Evolutionary conservation across 1,140 invertebrate genomes (phyloP), one percentile per base, ranked within the genome.

Genomic region (Parapsyche elsis): DNA sequence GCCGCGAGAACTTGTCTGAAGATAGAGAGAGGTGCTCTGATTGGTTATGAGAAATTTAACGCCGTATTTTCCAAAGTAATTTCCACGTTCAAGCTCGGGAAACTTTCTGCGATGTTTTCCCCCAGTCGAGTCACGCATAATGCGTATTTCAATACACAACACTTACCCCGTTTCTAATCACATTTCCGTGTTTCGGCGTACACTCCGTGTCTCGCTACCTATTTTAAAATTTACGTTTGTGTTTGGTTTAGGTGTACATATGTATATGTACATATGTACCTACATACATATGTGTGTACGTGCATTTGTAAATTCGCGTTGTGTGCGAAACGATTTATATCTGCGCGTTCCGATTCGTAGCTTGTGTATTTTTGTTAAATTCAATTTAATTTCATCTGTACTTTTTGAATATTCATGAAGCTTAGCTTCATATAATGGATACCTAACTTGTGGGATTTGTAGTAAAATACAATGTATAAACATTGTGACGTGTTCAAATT

Each of bases 61-160:
- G 23, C 21, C 30, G 21, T 23, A 24, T 67, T 67, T 67, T 67
- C 64, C 64, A 24, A 14, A 26, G 64, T 23, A 67, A 67, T 67
- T 67, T 67, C 24, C 64, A 26, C 23, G 12, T 53, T 53, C 12
- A 10, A 53, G 12, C 10, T 1, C 1, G 30, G 49, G 12, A 53
- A 53, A 16, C 16, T 53, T 53, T 53, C 12, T 10, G 64, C 23
- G 24, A 19, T 23, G 64, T 67, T 67, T 67, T 67, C 64, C n/a
- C n/a, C n/a, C 64, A 61, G 30, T 38, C 30, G 2, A 5, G 59
- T 53, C 21, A 61, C 59, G 64, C 19, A 67, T 23, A 26, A 26
- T 23, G 64, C 64, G 64, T 16, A 12, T 53, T 53, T 53, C 30
- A 67, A 67, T 23, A 67, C 59, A 67, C 64, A 24, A 67, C 64